Percentiles rank a stretch among this genome's conserved stretches.
These are phyloP conservation scores for Elysia crispata DNA, from an alignment of 2,888 invertebrate species.

Conservation along the genomic window DNA sequence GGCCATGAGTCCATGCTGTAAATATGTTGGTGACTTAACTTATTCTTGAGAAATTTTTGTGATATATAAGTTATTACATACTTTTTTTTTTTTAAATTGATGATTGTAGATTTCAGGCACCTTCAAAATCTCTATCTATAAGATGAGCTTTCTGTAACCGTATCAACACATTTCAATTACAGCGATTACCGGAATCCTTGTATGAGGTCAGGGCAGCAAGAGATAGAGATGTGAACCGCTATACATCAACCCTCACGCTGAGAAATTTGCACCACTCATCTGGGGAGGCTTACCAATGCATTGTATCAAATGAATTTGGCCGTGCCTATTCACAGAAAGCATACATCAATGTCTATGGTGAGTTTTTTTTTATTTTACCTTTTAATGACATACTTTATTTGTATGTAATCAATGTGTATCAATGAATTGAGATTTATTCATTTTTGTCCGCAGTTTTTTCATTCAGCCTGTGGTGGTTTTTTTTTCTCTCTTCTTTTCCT, in stretches of 20 bases:
- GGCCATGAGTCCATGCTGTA: no score
- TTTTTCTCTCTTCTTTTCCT: not conserved
- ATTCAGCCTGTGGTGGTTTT: not conserved
- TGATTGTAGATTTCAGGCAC: no score
- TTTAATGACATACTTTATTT: not conserved
- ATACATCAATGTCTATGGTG: constrained; percentile 89
- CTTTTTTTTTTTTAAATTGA: no score
- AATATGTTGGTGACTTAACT: no score
- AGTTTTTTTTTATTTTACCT: constrained; percentile 63
- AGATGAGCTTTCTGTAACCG: no score
- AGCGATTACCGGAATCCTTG: constrained; percentile 16
- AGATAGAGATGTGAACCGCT: constrained; percentile 68
- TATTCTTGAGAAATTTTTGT: no score
- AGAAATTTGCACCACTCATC: constrained; percentile 87
- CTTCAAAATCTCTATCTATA: no score
- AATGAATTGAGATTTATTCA: not conserved
- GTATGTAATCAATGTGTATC: not conserved
- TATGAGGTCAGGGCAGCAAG: constrained; percentile 57
- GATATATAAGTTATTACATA: no score
- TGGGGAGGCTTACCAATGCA: constrained; percentile 94
- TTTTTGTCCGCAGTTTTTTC: not conserved
- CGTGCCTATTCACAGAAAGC: constrained; percentile 92
- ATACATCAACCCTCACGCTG: constrained; percentile 85
- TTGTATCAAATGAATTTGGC: constrained; percentile 92
- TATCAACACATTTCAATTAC: not conserved